phyloP scores from a whole-genome alignment of 2,888 invertebrate species.

The Trypoxylon attenuatum region DNA sequence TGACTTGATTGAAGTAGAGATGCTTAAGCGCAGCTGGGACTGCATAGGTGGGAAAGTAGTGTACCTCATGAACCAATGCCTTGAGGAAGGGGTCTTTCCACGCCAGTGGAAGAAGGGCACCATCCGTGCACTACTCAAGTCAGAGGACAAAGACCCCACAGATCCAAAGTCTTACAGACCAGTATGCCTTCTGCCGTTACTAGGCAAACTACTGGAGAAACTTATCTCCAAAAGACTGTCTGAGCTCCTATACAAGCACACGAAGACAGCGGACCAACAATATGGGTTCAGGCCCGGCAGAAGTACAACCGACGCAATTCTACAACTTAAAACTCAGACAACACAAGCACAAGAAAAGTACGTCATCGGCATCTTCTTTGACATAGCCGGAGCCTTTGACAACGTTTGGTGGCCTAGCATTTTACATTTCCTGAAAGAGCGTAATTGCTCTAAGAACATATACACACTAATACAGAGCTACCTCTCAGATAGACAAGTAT shows the following conservation, averaged over 20 bases:
- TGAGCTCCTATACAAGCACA: not conserved
- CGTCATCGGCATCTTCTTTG: not conserved
- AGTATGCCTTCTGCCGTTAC: not conserved
- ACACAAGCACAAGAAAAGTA: not conserved
- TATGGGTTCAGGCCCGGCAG: slow-evolving; percentile 1
- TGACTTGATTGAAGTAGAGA: not conserved
- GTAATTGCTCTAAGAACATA: not conserved
- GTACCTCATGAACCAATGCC: not conserved
- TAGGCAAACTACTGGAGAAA: slow-evolving; percentile 3
- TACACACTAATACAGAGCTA: not conserved
- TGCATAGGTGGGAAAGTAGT: not conserved
- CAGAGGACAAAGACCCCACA: not conserved
- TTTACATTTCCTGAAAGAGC: not conserved
- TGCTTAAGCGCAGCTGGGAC: not conserved
- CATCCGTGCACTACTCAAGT: not conserved
- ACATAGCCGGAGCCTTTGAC: slow-evolving; percentile 4
- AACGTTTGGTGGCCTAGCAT: too few species aligned
- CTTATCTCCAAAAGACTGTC: not conserved
- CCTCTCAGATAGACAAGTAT: not conserved
- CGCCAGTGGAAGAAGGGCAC: slow-evolving; percentile 1
- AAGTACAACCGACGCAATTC: slow-evolving; percentile 24
- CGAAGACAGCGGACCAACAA: not conserved
- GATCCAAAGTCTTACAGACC: slow-evolving; percentile 5
- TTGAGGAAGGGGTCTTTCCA: not conserved
- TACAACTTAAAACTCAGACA: not conserved